Base-by-base conservation (phyloP, 2,888 invertebrate species). In the Allophyes oxyacanthae region DNA sequence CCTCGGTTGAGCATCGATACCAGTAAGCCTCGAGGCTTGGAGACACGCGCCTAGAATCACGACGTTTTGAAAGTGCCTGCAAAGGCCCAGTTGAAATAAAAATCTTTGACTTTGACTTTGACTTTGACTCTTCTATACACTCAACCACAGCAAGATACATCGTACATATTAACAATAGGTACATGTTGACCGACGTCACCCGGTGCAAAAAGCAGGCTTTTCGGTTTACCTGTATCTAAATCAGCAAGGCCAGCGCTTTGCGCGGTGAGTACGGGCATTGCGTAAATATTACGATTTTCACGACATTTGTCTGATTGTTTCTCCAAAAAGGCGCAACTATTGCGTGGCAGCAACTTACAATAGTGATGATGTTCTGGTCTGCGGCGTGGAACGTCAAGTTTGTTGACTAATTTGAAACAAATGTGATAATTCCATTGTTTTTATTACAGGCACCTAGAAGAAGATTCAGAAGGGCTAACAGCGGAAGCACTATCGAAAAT, bases 371-470 rank as follows among this genome's bases (percentile, higher is more conserved):
- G 45, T 64, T 53, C 45, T 41, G 64, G 44, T 59, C 53, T 37
- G 8, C 45, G 14, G 57, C 10, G 42, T 48, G 48, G 61, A 60
- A 62, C 64, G 62, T 26, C 6, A 49, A 45, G 32, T 6, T 33
- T 41, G 41, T 52, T 61, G 41, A 20, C 36, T 53, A 60, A 64
- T 49, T 32, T 26, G 6, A 34, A 25, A 45, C 28, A 33, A 36
- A 41, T 6, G 6, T 36, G 9, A 20, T 26, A 33, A 30, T 66
- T 7, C 42, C 20, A 40, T 20, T 51, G 9, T 20, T 44, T 15
- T 54, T 51, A 13, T 79, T 82, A 10, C 87, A 98, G 98, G 71
- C 97, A 97, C 83, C 95, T 98, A 63, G 96, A 96, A 81, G 97
- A 98, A 83, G 97, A 98, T 80, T 87, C 97, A 32, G 95, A 95